Evolutionary conservation across 2,113 vertebrate species (phyloP), one percentile per base, ranked within the genome.

Genomic region (Coregonus clupeaformis): DNA sequence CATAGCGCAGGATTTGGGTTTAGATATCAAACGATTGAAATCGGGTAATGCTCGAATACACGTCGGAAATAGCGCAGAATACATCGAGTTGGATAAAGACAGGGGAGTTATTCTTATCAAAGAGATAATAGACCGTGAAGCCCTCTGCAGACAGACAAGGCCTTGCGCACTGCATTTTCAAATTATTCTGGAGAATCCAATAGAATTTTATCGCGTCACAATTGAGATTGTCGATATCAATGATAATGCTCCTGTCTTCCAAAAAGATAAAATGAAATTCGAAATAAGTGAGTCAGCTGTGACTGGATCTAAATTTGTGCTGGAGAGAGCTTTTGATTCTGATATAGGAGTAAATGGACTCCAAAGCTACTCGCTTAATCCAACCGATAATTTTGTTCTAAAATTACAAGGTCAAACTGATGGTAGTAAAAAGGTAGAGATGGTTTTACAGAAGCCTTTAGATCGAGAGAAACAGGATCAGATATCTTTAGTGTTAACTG

Each of bases 41-140:
- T 84, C 85, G 0, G 84, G 94, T 2, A 91, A 87, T 63, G 91
- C 91, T 70, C 87, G 87, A 14, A 80, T 94, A 29, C 84, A 91
- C 73, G 90, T 88, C 5, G 87, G 91, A 65, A 86, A 91, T 71
- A 90, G 72, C 20, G 68, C 75, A 27, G 85, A 93, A 59, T 88
- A 91, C 72, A 84, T 94, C 22, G 86, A 90, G 68, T 81, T 94
- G 25, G 82, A 91, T 27, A 83, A 80, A 74, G 79, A 85, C 1
- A 91, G 76, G 0, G 89, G 83, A 70, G 78, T 90, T 63, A 86
- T 95, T 68, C 49, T 87, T 2, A 71, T 94, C 20, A 93, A 89
- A 65, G 89, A 92, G 24, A 94, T 85, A 75, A 90, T 96, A 66
- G 94, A 96, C 78, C 67, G 95, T 27, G 95, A 96, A 66, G 18